Evolutionary conservation across 2,888 invertebrate species (phyloP).

Genomic region (Ornithoptera priamus): DNA sequence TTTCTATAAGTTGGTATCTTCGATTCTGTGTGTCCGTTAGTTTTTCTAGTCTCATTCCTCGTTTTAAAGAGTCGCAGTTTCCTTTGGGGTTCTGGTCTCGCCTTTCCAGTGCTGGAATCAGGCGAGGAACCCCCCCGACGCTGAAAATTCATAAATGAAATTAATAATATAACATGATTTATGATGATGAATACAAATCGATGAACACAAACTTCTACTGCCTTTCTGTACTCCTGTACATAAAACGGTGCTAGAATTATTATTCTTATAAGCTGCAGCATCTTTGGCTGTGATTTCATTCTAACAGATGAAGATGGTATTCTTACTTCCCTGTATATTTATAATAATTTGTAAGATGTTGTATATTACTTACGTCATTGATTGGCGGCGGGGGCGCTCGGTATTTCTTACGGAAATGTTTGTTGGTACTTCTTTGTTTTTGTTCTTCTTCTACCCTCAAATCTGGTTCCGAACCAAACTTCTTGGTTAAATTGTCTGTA

Average conservation of each 20-base stretch:
- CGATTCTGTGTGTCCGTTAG: conserved; percentile 57
- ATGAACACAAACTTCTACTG: too few species aligned
- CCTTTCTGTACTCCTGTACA: too few species aligned
- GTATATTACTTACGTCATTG: conserved; percentile 56
- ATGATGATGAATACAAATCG: neutral
- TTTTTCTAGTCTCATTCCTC: conserved; percentile 84
- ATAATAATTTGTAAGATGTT: too few species aligned
- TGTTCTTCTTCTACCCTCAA: conserved; percentile 74
- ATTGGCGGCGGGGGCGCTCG: conserved; percentile 85
- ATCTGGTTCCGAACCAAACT: conserved; percentile 88
- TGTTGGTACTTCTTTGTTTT: conserved; percentile 53
- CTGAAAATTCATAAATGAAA: conserved; percentile 40
- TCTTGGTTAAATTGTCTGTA: conserved; percentile 70
- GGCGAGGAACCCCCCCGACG: conserved; percentile 79
- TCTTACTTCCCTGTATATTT: too few species aligned
- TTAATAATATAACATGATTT: neutral
- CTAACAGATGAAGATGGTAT: too few species aligned
- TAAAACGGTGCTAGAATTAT: too few species aligned
- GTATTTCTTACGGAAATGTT: conserved; percentile 87
- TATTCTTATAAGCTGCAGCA: too few species aligned
- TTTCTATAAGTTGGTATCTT: conserved; percentile 55
- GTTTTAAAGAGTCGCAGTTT: conserved; percentile 87
- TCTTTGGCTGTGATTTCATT: too few species aligned
- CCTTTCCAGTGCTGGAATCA: conserved; percentile 79
- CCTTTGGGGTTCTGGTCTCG: conserved; percentile 73